Base-by-base conservation (phyloP, 2,888 invertebrate species). In the Thelaira solivaga region DNA sequence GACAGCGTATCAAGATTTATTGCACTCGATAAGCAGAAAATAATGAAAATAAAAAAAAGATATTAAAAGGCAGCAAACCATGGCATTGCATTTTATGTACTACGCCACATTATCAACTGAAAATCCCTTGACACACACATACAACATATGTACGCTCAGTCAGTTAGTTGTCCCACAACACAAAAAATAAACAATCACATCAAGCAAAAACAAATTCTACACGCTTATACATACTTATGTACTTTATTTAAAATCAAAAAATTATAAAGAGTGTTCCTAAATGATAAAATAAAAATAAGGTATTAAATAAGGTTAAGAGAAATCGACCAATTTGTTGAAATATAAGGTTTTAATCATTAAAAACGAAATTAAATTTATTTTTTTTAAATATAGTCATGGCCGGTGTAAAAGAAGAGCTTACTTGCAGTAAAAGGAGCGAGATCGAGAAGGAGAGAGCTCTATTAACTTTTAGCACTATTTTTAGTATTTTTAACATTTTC, bases 1-100 rank as follows among this genome's bases (percentile, higher is more conserved):
- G 86, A 86, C 87, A 86, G 86, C 84, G 82, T 86, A 84, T 87
- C 85, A 87, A 87, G 86, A 86, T 86, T 86, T 86, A 86, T 86
- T 81, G 85, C 84, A 82, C 83, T 65, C 76, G 77, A 80, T 78
- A 80, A 78, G 80, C 31, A 47, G 68, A 71, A 69, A 51, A 51
- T 24, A 59, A 24, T n/a, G 34, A 22, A 1, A 62, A 39, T 4
- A 59, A 51, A 55, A 64, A 31, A 36, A 39, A 59, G 61, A 49
- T 34, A 57, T 57, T 49, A 13, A 65, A 64, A 78, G 59, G 68
- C 77, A 78, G 65, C 73, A 78, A 74, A 65, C 59, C 77, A 43
- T 78, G 64, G 68, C 77, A 74, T 69, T 73, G 73, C 77, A 64
- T 61, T 64, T 64, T 51, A 64, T 8, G 53, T 71, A 53, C 39